phyloP scores from a whole-genome alignment of 2,113 vertebrate genomes.

The Macrotis lagotis region DNA sequence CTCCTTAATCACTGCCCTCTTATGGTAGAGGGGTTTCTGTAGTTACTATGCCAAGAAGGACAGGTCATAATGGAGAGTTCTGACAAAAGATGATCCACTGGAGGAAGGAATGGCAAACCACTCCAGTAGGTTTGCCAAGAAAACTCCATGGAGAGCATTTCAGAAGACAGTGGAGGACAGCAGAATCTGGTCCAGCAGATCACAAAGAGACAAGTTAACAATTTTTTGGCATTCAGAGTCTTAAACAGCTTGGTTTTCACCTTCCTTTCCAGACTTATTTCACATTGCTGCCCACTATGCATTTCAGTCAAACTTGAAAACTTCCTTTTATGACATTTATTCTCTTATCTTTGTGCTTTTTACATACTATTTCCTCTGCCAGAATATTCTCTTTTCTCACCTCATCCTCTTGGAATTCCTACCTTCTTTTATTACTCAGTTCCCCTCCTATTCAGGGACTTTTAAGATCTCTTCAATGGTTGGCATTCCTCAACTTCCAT shows the following conservation, averaged over 20 bases:
- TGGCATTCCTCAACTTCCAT: neutral
- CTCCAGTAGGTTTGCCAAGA: neutral
- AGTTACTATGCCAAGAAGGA: neutral
- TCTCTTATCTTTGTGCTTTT: neutral
- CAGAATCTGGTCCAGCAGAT: neutral
- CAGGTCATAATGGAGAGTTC: neutral
- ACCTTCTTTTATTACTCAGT: neutral
- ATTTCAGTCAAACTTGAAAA: neutral
- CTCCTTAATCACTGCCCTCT: neutral
- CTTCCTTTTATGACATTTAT: neutral
- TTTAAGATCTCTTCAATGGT: neutral
- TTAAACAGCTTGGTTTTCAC: neutral
- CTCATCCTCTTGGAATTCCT: neutral
- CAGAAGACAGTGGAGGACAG: neutral
- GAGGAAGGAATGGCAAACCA: neutral
- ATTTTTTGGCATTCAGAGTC: neutral
- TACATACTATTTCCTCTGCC: neutral
- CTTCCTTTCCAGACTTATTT: neutral
- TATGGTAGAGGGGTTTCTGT: neutral
- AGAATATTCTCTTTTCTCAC: neutral
- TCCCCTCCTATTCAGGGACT: neutral
- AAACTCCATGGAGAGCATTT: neutral
- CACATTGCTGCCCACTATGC: neutral
- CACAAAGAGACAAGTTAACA: neutral
- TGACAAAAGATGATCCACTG: neutral